Conservation (phyloP, 2,888 invertebrate species). For the Papilio protenor region DNA sequence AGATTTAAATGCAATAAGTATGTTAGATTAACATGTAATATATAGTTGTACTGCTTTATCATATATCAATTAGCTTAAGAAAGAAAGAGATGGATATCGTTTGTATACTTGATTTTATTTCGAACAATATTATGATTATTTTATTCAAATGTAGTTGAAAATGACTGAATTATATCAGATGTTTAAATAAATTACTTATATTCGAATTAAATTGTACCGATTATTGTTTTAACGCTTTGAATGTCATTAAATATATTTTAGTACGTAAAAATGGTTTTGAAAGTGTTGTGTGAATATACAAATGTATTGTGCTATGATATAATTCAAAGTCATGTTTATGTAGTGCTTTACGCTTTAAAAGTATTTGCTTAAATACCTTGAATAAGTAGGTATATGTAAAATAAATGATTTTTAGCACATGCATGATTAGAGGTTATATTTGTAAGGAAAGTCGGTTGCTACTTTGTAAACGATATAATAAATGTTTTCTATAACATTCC, state of each 20-base stretch:
- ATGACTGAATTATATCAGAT: slow-evolving; percentile 36
- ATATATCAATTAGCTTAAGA: slow-evolving; percentile 8
- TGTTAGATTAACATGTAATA: background rate
- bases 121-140: slow-evolving; percentile 21
- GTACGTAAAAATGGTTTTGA: background rate
- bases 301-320: background rate
- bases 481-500: background rate
- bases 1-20: background rate
- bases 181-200: background rate
- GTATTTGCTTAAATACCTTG: slow-evolving; percentile 27
- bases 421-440: slow-evolving; percentile 14
- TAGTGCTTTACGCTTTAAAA: slow-evolving; percentile 30
- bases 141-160: background rate
- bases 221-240: background rate
- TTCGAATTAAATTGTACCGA: no score
- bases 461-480: background rate
- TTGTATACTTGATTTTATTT: slow-evolving; percentile 31
- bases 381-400: slow-evolving; percentile 17
- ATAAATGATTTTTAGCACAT: background rate
- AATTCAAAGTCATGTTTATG: slow-evolving; percentile 36
- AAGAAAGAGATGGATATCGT: background rate
- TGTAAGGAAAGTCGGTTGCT: slow-evolving; percentile 4
- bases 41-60: background rate
- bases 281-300: background rate
- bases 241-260: background rate